These are phyloP conservation scores for Lasioglossum malachurum DNA, from an alignment of 2,888 invertebrate species.

Conservation along the genomic window DNA sequence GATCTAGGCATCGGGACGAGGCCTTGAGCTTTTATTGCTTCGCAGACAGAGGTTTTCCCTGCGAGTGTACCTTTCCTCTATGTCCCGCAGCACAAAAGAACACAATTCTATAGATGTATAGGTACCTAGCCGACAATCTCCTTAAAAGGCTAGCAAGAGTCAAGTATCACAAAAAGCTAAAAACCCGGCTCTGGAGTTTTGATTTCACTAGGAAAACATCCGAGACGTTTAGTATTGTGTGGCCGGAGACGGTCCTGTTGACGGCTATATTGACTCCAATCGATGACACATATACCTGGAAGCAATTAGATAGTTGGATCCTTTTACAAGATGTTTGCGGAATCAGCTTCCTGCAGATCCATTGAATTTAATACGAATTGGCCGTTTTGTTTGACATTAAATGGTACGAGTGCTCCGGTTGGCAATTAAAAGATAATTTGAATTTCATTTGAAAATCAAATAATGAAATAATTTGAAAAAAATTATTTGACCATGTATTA, in stretches of 20 bases:
- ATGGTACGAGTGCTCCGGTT: not conserved
- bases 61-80: slow-evolving; percentile 16
- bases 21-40: slow-evolving; percentile 48
- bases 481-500: no score
- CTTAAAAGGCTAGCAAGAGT: slow-evolving; percentile 65
- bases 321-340: not conserved
- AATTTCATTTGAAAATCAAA: no score
- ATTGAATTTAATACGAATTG: not conserved
- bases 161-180: slow-evolving; percentile 47
- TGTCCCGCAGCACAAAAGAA: slow-evolving; percentile 44
- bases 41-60: slow-evolving; percentile 50
- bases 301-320: slow-evolving; percentile 3
- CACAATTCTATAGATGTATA: slow-evolving; percentile 54
- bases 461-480: no score
- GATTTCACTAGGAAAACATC: slow-evolving; percentile 54
- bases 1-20: slow-evolving; percentile 37
- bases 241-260: slow-evolving; percentile 14
- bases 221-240: slow-evolving; percentile 22
- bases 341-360: not conserved
- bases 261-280: slow-evolving; percentile 17
- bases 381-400: not conserved
- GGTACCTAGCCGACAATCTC: slow-evolving; percentile 58
- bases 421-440: not conserved
- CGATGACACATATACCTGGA: slow-evolving; percentile 13
- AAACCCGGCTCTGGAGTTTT: slow-evolving; percentile 40